Evolutionary conservation across 2,797 vertebrate species (phyloP), one percentile per base, ranked within the genome.

Genomic region (Hemitrygon akajei): DNA sequence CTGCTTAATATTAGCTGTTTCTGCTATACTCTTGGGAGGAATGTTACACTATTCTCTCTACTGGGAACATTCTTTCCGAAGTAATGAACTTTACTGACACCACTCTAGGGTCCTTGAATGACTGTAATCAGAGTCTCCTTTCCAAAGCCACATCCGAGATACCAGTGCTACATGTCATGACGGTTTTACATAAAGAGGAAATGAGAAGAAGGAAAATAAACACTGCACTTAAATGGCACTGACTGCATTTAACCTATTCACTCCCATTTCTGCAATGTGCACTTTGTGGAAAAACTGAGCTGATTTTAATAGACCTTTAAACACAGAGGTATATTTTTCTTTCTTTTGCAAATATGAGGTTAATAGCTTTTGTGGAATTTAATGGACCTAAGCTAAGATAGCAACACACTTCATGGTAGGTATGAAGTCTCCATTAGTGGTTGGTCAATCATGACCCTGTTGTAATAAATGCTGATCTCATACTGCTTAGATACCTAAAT

Each of bases 1-100:
- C 91, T 56, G 76, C n/a, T 94, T 79, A 87, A 96, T 96, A 97
- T 96, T 75, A 93, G 94, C 77, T 37, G 77, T 40, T 77, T 66
- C 82, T 58, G 60, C 80, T 71, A n/a, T 60, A 87, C 94, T 91
- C 86, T 91, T 75, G 76, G 93, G 94, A 84, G 81, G 60, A 93
- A 87, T 56, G 76, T 47, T 93, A 73, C 86, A 89, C 86, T 66
- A 94, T 79, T 82, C 79, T 79, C 71, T 93, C 71, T 25, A 76
- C 93, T 80, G 34, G 63, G 76, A 84, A 84, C 60, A 77, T 63
- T 80, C 76, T 80, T 91, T 69, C 56, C 3, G 34, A 89, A 93
- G 76, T 94, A 94, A 94, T 60, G 66, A 91, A 79, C 87, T 87
- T 58, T 79, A 79, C 82, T 94, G 84, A 93, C 93, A 93, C 94